Evolutionary conservation across 2,113 vertebrate genomes (phyloP), one percentile per base, ranked within the genome.

Genomic region (Clupea harengus): DNA sequence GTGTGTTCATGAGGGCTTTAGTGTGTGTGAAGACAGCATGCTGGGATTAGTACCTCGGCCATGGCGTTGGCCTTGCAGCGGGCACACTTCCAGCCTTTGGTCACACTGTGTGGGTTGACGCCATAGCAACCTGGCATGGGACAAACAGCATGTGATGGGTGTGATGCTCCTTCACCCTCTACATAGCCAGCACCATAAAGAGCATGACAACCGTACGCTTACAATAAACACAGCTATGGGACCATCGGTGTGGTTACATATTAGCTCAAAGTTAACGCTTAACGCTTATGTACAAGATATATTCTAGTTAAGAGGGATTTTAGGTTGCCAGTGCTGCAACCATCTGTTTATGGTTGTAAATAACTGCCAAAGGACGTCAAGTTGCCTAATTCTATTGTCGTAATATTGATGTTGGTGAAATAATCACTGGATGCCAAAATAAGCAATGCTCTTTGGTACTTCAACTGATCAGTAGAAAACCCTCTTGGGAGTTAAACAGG

Each of bases 31-130:
- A 78, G 15, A 39, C 13, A 28, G 72, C 9, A 15, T 78, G 32
- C 15, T 78, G 72, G 22, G 46, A 52, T 18, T 91, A 95, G 92
- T 47, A 99, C 98, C 96, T 98, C 97, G 72, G 96, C 96, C 92
- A 97, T 93, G 45, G 98, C 98, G 75, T 96, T 96, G 90, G 97
- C 97, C 82, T 94, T 95, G 92, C 98, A 99, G 82, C 98, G 95
- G 2, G 97, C 97, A 92, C 98, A 99, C 92, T 96, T 96, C 98
- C 98, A 99, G 78, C 97, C 96, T 89, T 96, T 96, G 84, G 89
- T 95, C 86, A 95, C 96, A 85, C 94, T 96, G 60, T 95, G 93
- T 46, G 96, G 96, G 72, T 96, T 93, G 0, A 99, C 96, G 10
- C 98, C 98, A 0, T 99, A 99, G 92, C 98, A 99, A 91, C 97